Evolutionary conservation across 2,888 invertebrate species (phyloP).

Genomic region (Thecophora atra): DNA sequence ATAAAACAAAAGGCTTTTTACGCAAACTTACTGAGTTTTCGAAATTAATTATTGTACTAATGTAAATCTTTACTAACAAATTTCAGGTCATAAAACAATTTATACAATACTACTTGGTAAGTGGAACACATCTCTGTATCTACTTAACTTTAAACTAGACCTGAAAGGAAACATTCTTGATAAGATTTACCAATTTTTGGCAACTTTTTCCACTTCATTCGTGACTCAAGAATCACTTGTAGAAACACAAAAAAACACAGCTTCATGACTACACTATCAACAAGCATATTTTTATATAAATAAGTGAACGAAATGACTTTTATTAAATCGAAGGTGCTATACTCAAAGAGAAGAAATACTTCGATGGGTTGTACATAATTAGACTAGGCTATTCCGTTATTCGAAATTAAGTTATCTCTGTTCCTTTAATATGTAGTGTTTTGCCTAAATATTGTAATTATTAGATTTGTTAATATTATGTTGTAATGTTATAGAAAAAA

Average conservation of each 20-base stretch:
- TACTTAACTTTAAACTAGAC: slow-evolving; percentile 12
- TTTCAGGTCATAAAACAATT: slow-evolving; percentile 42
- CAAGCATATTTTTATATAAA: slow-evolving; percentile 1
- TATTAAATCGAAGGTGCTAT: neutral
- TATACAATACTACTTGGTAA: slow-evolving; percentile 41
- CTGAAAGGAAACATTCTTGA: neutral
- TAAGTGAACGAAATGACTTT: neutral
- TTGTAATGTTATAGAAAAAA: no score
- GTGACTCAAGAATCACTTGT: neutral
- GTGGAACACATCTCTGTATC: slow-evolving; percentile 18
- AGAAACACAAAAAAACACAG: neutral
- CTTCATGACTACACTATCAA: neutral
- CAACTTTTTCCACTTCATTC: slow-evolving; percentile 11
- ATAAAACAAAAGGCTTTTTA: slow-evolving; percentile 2
- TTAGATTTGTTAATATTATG: no score
- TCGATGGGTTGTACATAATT: slow-evolving; percentile 44
- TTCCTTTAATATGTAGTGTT: no score
- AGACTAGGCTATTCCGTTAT: neutral
- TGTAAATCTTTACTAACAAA: slow-evolving; percentile 24
- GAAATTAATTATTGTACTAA: slow-evolving; percentile 3
- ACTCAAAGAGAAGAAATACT: slow-evolving; percentile 32
- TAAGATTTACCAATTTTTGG: slow-evolving; percentile 28
- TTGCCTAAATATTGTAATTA: no score
- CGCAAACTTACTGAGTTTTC: neutral
- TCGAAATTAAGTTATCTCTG: neutral